Percentiles rank a stretch among this genome's conserved stretches.
phyloP scores from a whole-genome alignment of 2,113 vertebrate species.

The Sinocyclocheilus grahami region DNA sequence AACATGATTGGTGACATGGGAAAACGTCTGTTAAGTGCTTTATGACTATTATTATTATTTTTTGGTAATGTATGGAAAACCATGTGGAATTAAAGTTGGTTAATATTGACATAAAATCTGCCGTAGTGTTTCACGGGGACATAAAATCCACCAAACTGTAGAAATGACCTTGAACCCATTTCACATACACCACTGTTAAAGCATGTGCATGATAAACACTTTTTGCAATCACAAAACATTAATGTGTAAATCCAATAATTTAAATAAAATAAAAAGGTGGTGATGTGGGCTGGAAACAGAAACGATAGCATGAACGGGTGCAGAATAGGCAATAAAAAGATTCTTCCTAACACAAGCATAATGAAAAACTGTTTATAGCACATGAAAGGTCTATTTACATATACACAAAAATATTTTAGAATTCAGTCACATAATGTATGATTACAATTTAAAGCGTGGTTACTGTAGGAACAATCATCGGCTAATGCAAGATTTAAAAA shows the following conservation, averaged over 20 bases:
- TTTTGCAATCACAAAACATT: neutral
- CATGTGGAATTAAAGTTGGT: no score
- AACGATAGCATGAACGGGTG: neutral
- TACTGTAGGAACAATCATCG: neutral
- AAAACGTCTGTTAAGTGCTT: neutral
- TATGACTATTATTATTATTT: neutral
- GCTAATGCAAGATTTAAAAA: neutral
- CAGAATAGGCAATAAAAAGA: neutral
- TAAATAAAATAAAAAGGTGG: neutral
- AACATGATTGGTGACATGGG: neutral
- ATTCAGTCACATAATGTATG: neutral
- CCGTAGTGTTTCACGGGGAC: neutral
- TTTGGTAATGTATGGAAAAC: no score
- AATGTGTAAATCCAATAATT: neutral
- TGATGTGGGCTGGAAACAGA: neutral
- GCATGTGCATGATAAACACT: neutral
- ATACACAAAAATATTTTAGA: neutral
- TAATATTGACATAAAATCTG: no score
- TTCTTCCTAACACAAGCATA: neutral
- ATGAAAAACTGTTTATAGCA: neutral
- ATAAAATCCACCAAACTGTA: neutral
- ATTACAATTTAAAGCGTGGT: neutral
- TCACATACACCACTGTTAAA: neutral
- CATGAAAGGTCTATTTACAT: slow-evolving; percentile 35
- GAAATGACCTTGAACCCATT: neutral